Conservation (phyloP, 1,140 invertebrate species). For the Papilio polytes region DNA sequence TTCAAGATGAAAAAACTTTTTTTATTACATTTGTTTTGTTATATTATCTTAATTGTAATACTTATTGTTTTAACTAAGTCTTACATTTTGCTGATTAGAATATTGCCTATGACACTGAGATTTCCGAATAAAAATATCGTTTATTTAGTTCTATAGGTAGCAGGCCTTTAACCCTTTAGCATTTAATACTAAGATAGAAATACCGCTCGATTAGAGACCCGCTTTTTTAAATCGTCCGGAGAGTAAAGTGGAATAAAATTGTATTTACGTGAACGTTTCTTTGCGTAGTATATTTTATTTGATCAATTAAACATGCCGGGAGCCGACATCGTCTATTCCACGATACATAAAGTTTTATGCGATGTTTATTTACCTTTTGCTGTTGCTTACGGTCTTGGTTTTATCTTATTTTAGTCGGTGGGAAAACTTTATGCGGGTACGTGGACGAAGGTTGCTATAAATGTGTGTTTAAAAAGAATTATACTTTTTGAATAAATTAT, state of each 20-base stretch:
- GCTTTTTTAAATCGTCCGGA: not conserved
- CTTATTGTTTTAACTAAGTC: too few species aligned
- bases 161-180: not conserved
- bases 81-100: too few species aligned
- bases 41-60: not conserved
- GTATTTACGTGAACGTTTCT: slow-evolving; percentile 24
- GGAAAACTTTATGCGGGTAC: slow-evolving; percentile 11
- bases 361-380: slow-evolving; percentile 19
- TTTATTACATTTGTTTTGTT: not conserved
- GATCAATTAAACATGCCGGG: slow-evolving; percentile 22
- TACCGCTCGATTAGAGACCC: not conserved
- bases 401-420: slow-evolving; percentile 23
- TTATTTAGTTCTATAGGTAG: not conserved
- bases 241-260: slow-evolving; percentile 20
- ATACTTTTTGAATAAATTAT: not conserved
- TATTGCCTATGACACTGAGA: too few species aligned
- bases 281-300: slow-evolving; percentile 29
- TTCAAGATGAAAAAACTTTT: not conserved
- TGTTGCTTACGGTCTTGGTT: slow-evolving; percentile 24
- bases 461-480: not conserved
- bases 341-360: slow-evolving; percentile 26
- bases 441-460: not conserved
- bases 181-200: not conserved
- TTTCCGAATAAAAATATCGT: too few species aligned
- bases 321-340: slow-evolving; percentile 22